A percentile compares a stretch with the other conserved stretches of the same genome.
Evolutionary conservation across 1,140 invertebrate genomes (phyloP).

Genomic region (Oncopodura yosiiana): DNA sequence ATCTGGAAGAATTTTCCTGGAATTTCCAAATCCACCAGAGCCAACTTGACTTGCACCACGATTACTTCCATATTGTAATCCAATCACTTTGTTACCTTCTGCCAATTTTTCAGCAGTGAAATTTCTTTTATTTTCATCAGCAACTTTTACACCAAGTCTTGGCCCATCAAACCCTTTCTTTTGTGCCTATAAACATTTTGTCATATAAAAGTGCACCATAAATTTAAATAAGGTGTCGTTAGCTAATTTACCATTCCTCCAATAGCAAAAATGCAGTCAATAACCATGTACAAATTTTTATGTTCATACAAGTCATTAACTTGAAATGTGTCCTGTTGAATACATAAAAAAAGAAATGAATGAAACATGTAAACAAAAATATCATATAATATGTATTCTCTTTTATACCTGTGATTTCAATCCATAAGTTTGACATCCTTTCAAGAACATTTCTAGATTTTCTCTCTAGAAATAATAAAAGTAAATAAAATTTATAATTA

Average conservation of each 20-base stretch:
- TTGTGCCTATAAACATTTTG: constrained; percentile 41
- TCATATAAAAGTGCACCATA: not conserved
- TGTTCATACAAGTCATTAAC: constrained; percentile 57
- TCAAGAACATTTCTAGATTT: constrained; percentile 56
- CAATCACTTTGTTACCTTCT: constrained; percentile 46
- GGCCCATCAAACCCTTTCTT: constrained; percentile 45
- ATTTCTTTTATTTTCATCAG: constrained; percentile 45
- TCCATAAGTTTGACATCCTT: constrained; percentile 50
- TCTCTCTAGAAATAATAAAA: constrained; percentile 45
- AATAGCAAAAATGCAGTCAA: constrained; percentile 35
- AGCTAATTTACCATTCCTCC: constrained; percentile 27
- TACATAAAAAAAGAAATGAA: no score
- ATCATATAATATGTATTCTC: no score
- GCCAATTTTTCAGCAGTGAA: constrained; percentile 45
- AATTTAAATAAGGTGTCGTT: not conserved
- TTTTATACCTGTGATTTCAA: constrained; percentile 46
- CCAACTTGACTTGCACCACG: constrained; percentile 47
- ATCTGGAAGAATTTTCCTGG: constrained; percentile 46
- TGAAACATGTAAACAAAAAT: no score
- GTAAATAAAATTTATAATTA: no score
- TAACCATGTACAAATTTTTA: constrained; percentile 51
- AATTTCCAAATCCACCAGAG: constrained; percentile 49
- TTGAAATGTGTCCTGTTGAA: constrained; percentile 54
- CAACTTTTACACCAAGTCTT: constrained; percentile 48
- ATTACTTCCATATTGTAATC: constrained; percentile 47